A percentile compares a stretch with the other conserved stretches of the same genome.
Conservation (phyloP, 2,888 invertebrate genomes). For the Xylophagus ater region DNA sequence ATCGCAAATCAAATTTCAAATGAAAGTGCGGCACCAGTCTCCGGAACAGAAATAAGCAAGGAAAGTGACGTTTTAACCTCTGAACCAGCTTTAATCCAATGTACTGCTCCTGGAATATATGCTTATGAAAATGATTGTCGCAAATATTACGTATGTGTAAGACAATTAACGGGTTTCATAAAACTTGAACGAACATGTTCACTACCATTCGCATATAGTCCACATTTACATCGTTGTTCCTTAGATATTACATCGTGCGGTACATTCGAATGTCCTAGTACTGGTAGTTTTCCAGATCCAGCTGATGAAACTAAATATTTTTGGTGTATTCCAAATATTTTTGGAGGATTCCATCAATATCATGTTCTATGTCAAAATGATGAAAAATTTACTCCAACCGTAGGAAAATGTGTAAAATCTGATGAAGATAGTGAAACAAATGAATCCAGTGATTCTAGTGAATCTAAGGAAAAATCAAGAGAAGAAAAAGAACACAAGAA, state of each 20-base stretch:
- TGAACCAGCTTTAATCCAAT: slow-evolving; percentile 6
- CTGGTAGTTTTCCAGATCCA: slow-evolving; percentile 16
- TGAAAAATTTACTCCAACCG: slow-evolving; percentile 10
- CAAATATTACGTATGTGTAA: slow-evolving; percentile 14
- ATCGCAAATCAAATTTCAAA: too few relatives aligned
- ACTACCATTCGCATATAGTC: slow-evolving; percentile 15
- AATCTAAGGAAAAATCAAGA: background rate
- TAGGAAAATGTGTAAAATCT: slow-evolving; percentile 10
- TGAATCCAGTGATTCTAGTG: background rate
- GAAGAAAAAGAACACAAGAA: background rate
- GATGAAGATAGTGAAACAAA: background rate
- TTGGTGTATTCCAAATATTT: slow-evolving; percentile 16
- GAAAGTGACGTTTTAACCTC: background rate
- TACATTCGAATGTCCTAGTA: slow-evolving; percentile 8
- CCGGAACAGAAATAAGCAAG: background rate
- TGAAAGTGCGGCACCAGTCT: slow-evolving; percentile 1
- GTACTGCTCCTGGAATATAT: slow-evolving; percentile 14
- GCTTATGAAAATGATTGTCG: slow-evolving; percentile 13
- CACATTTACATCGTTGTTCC: slow-evolving; percentile 13
- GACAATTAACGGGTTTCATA: slow-evolving; percentile 3
- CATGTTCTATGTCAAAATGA: slow-evolving; percentile 14
- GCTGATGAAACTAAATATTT: slow-evolving; percentile 14
- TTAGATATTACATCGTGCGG: slow-evolving; percentile 16
- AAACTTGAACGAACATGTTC: slow-evolving; percentile 14
- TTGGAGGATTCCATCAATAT: slow-evolving; percentile 18